Evolutionary conservation across 1,140 invertebrate species (phyloP).

Genomic region (Rhizoglyphus robini): DNA sequence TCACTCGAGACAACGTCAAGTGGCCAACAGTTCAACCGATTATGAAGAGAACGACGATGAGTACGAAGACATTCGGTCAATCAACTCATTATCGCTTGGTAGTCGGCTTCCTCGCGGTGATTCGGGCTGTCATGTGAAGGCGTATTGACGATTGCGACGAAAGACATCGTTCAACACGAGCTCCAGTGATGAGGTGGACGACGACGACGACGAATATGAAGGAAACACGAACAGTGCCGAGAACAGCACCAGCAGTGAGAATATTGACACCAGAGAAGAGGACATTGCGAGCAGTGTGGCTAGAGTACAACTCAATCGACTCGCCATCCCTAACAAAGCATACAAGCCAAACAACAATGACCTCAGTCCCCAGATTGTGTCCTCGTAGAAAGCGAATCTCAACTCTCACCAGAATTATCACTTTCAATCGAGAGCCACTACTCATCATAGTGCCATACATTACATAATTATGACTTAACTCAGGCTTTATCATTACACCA

Average conservation of each 20-base stretch:
- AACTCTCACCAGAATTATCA: background rate
- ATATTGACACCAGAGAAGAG: no score
- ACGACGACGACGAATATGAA: slow-evolving; percentile 7
- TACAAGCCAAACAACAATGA: background rate
- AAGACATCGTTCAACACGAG: background rate
- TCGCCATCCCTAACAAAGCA: background rate
- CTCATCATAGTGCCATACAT: no score
- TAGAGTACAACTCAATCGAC: background rate
- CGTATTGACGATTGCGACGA: slow-evolving; percentile 6
- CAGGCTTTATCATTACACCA: no score
- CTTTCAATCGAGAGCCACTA: background rate
- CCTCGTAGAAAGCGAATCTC: no score
- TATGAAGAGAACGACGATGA: slow-evolving; percentile 12
- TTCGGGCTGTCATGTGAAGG: background rate
- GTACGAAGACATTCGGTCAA: background rate
- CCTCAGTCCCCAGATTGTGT: background rate
- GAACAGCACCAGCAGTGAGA: background rate
- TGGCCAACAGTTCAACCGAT: slow-evolving; percentile 6
- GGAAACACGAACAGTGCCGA: background rate
- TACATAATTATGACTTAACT: no score
- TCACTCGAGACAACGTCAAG: background rate
- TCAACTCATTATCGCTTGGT: background rate
- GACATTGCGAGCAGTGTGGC: no score
- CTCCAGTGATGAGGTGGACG: background rate
- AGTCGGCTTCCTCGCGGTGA: background rate